phyloP scores from a whole-genome alignment of 2,797 vertebrate genomes.

The Sebastes steindachneri region DNA sequence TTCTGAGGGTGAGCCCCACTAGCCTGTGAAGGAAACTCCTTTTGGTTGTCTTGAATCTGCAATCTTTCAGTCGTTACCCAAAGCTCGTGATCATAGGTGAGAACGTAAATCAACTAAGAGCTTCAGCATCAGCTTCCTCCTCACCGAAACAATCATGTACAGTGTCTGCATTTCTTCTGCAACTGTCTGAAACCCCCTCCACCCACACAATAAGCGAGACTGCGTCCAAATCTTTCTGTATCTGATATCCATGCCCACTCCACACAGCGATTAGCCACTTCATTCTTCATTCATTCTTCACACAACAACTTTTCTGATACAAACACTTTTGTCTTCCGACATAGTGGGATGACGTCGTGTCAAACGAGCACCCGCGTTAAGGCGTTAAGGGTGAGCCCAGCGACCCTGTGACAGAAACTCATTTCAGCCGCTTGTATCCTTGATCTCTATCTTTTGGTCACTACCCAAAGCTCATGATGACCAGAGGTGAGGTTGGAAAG shows the following conservation, averaged over 20 bases:
- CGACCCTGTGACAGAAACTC: not conserved
- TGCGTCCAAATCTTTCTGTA: not conserved
- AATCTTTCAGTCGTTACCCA: not conserved
- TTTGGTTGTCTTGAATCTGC: not conserved
- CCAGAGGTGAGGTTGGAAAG: not conserved
- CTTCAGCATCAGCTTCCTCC: not conserved
- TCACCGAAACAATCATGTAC: not conserved
- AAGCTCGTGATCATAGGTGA: not conserved
- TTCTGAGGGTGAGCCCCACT: not conserved
- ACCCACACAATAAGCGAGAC: not conserved
- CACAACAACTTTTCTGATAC: not conserved
- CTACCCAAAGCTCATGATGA: not conserved
- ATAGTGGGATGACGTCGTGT: not conserved
- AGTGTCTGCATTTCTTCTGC: not conserved
- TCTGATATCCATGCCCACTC: not conserved
- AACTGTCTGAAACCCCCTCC: not conserved
- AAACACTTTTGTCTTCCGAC: no score
- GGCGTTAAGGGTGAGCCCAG: not conserved
- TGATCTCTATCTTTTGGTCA: not conserved
- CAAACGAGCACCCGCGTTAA: not conserved
- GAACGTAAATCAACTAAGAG: not conserved
- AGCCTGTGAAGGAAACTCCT: not conserved
- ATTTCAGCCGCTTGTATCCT: not conserved
- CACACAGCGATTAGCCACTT: not conserved
- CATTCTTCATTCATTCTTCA: not conserved